Conservation (phyloP, 2,797 vertebrate genomes). For the Hybognathus amarus region DNA sequence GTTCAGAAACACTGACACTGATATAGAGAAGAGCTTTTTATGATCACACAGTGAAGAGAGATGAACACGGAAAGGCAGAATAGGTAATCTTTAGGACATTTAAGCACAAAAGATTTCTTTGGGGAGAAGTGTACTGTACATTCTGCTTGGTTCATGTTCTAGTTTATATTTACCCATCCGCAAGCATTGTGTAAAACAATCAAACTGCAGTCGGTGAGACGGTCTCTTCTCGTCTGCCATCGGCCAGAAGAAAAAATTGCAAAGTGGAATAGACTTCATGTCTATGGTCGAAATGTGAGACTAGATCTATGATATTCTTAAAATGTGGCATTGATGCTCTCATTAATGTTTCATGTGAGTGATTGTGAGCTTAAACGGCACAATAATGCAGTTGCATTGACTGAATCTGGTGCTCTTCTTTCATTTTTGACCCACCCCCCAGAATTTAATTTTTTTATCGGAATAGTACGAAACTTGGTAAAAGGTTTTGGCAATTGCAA, state of each 20-base stretch:
- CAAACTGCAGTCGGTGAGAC: neutral
- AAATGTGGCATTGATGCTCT: neutral
- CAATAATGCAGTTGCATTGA: neutral
- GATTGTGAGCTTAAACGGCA: neutral
- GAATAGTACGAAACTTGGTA: too few species aligned
- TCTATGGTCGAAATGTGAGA: neutral
- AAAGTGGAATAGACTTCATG: neutral
- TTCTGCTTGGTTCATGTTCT: neutral
- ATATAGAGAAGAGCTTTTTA: neutral
- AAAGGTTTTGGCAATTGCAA: too few species aligned
- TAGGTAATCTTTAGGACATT: neutral
- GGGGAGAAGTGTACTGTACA: neutral
- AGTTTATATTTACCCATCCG: neutral
- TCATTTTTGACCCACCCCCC: too few species aligned
- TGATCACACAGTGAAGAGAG: neutral
- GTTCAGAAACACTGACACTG: too few species aligned
- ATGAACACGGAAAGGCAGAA: neutral
- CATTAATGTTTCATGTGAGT: slow-evolving; percentile 21
- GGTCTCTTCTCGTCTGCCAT: too few species aligned
- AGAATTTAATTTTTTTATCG: too few species aligned
- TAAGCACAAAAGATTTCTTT: neutral
- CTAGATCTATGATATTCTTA: slow-evolving; percentile 1
- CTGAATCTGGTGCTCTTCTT: neutral
- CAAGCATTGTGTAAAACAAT: neutral
- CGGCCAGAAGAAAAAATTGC: neutral